Percentiles rank a stretch among this genome's conserved stretches.
These are phyloP conservation scores for Rhyacichthys aspro DNA, from an alignment of 2,797 vertebrate genomes.

Conservation along the genomic window DNA sequence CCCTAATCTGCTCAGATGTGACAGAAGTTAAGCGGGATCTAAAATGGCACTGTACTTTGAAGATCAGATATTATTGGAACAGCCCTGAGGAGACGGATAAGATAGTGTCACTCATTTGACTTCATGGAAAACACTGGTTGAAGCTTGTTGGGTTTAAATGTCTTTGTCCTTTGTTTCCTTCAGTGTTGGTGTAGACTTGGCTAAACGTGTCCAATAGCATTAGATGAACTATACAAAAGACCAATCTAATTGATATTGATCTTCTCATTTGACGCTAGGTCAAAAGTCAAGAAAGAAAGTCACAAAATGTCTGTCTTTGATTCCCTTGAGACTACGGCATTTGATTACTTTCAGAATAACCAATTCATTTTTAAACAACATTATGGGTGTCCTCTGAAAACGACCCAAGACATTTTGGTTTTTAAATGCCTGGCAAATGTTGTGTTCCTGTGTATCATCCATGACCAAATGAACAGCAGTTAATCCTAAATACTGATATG, in stretches of 20 bases:
- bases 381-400: too few species aligned
- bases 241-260: conserved; percentile 24
- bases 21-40: conserved; percentile 34
- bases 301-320: conserved; percentile 2
- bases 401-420: too few species aligned
- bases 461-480: too few species aligned
- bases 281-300: conserved; percentile 6
- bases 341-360: conserved; percentile 2
- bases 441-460: too few species aligned
- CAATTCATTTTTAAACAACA: conserved; percentile 9
- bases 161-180: background rate
- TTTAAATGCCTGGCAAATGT: too few species aligned
- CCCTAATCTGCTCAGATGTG: conserved; percentile 20
- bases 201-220: conserved; percentile 1
- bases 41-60: conserved; percentile 24
- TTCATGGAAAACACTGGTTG: conserved; percentile 22
- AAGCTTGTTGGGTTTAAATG: background rate
- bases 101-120: conserved; percentile 6
- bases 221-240: conserved; percentile 1
- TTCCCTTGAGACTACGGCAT: background rate
- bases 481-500: too few species aligned
- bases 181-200: background rate
- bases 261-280: conserved; percentile 9
- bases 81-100: conserved; percentile 11
- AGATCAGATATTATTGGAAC: conserved; percentile 34